These are phyloP conservation scores for Anagyrus pseudococci DNA, from an alignment of 2,888 invertebrate species.

Conservation along the genomic window DNA sequence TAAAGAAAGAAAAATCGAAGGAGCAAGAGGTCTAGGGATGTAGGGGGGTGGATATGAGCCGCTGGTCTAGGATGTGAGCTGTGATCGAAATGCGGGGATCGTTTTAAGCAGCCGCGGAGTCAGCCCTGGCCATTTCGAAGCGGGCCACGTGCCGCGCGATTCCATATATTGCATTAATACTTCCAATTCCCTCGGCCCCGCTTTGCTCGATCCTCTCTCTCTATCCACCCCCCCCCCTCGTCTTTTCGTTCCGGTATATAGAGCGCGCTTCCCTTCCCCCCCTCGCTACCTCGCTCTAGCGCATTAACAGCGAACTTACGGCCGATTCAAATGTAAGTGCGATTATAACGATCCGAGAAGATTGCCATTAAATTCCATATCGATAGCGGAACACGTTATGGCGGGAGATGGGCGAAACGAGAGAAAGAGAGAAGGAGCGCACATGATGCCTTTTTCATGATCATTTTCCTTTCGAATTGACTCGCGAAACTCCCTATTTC, in stretches of 20 bases:
- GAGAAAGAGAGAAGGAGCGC: neutral
- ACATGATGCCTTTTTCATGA: neutral
- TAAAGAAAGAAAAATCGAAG: too few species aligned
- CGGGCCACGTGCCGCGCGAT: constrained; percentile 45
- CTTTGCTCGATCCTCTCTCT: neutral
- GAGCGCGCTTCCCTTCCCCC: neutral
- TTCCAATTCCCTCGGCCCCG: constrained; percentile 14
- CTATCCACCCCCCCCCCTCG: too few species aligned
- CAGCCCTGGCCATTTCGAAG: constrained; percentile 43
- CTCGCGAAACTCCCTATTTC: neutral
- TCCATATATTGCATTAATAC: constrained; percentile 49
- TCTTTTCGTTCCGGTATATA: neutral
- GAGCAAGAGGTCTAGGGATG: too few species aligned
- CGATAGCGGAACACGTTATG: neutral
- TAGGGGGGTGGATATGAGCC: too few species aligned
- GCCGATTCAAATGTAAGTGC: constrained; percentile 22
- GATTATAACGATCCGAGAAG: constrained; percentile 23
- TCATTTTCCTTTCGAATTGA: too few species aligned
- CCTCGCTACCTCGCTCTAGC: neutral
- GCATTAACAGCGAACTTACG: constrained; percentile 22
- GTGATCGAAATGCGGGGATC: too few species aligned
- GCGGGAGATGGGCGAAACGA: neutral
- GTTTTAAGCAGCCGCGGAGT: too few species aligned
- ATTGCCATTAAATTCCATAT: constrained; percentile 30
- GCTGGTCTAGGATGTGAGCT: too few species aligned